A percentile compares a stretch with the other conserved stretches of the same genome.
Evolutionary conservation across 2,888 invertebrate species (phyloP).

Genomic region (Drosophila maculinotata): DNA sequence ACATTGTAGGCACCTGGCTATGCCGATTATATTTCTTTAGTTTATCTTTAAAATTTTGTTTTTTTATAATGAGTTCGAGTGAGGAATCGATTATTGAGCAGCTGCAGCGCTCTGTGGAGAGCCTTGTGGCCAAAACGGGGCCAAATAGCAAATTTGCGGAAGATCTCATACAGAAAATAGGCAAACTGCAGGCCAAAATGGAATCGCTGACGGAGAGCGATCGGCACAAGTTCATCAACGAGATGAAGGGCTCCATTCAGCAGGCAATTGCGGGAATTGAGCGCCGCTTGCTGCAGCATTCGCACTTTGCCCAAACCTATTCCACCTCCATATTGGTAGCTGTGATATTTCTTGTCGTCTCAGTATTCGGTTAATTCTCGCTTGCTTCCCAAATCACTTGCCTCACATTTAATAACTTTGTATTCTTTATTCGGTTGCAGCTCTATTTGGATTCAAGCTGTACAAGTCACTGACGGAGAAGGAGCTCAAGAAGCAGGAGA

Average conservation of each 20-base stretch:
- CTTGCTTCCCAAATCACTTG: background rate
- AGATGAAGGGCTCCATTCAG: constrained; percentile 79
- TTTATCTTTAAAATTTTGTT: constrained; percentile 8
- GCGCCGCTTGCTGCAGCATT: constrained; percentile 65
- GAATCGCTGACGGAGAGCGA: constrained; percentile 73
- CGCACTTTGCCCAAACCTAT: constrained; percentile 71
- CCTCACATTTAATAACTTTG: constrained; percentile 11
- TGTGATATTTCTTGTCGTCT: constrained; percentile 71
- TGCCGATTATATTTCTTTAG: constrained; percentile 17
- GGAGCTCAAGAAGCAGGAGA: constrained; percentile 91
- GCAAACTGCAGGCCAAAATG: constrained; percentile 69
- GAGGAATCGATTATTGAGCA: constrained; percentile 72
- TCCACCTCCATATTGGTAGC: constrained; percentile 75
- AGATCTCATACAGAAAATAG: constrained; percentile 69
- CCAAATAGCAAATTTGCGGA: constrained; percentile 70
- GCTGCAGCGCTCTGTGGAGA: constrained; percentile 71
- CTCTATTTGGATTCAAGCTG: constrained; percentile 94
- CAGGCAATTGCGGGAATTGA: constrained; percentile 75
- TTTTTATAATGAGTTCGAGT: constrained; percentile 43
- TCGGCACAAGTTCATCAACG: constrained; percentile 69
- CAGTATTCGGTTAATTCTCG: constrained; percentile 74
- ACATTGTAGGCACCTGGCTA: constrained; percentile 30
- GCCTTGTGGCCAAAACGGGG: constrained; percentile 73
- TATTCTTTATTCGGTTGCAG: constrained; percentile 86
- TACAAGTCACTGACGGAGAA: constrained; percentile 92